Percentiles rank a stretch among this genome's conserved stretches.
Evolutionary conservation across 2,113 vertebrate genomes (phyloP).

Genomic region (Myxocyprinus asiaticus): DNA sequence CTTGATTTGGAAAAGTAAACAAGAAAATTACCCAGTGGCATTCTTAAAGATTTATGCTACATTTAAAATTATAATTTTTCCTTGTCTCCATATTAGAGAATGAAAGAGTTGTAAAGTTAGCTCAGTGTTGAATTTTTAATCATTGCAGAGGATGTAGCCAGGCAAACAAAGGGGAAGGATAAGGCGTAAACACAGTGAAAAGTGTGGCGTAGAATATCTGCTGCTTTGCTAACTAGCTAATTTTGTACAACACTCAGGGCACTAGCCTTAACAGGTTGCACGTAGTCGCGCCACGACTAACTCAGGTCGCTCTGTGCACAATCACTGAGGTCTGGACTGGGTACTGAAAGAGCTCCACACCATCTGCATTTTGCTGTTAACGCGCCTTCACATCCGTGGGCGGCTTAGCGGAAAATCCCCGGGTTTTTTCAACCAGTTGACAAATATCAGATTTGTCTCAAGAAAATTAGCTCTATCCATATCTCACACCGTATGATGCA

Average conservation of each 20-base stretch:
- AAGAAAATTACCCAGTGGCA: slow-evolving; percentile 70
- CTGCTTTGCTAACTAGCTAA: neutral
- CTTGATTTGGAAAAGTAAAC: slow-evolving; percentile 72
- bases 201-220: slow-evolving; percentile 58
- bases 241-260: neutral
- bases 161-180: slow-evolving; percentile 64
- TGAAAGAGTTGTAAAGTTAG: slow-evolving; percentile 25
- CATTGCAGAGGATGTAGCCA: slow-evolving; percentile 69
- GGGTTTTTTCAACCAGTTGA: slow-evolving; percentile 78
- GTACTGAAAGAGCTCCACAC: slow-evolving; percentile 65
- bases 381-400: slow-evolving; percentile 73
- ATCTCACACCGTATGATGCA: slow-evolving; percentile 81
- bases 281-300: neutral
- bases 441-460: slow-evolving; percentile 86
- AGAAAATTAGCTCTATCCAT: slow-evolving; percentile 82
- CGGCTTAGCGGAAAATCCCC: slow-evolving; percentile 80
- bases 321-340: slow-evolving; percentile 61
- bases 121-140: slow-evolving; percentile 73
- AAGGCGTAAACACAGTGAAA: slow-evolving; percentile 59
- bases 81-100: slow-evolving; percentile 67
- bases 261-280: neutral
- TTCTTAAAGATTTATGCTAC: slow-evolving; percentile 77
- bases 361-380: slow-evolving; percentile 83
- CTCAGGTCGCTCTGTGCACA: no score
- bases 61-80: slow-evolving; percentile 76